Conservation (phyloP, 2,888 invertebrate species). For the Neoitamus cyanurus region DNA sequence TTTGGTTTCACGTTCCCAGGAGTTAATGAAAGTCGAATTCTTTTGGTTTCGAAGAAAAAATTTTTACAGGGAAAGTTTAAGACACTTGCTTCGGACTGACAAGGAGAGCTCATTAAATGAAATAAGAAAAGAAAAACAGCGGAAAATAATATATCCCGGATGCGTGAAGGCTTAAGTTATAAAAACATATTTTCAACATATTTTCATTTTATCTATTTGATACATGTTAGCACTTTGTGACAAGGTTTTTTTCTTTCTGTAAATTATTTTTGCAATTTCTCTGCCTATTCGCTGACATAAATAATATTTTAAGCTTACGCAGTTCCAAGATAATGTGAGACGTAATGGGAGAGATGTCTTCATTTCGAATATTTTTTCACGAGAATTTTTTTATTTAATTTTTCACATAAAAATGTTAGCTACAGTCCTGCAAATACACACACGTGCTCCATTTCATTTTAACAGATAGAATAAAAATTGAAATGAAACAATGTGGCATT, state of each 20-base stretch:
- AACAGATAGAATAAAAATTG: neutral
- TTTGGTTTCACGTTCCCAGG: neutral
- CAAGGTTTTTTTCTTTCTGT: neutral
- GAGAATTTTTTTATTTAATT: neutral
- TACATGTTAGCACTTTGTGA: neutral
- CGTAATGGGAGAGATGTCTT: neutral
- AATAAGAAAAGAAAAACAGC: neutral
- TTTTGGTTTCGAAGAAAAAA: neutral
- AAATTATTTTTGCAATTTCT: conserved; percentile 1
- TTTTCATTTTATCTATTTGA: conserved; percentile 7
- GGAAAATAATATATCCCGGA: neutral
- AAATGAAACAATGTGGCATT: too few species aligned
- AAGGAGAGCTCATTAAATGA: neutral
- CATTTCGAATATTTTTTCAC: neutral
- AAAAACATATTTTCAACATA: neutral
- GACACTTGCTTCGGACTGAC: neutral
- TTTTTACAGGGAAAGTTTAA: neutral
- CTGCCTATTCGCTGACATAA: neutral
- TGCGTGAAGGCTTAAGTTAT: neutral
- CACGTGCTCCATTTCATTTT: neutral
- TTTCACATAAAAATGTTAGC: neutral
- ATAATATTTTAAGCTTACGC: conserved; percentile 10
- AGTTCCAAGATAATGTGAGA: neutral
- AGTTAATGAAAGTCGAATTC: neutral
- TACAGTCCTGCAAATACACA: neutral